These are phyloP conservation scores for Gallinago paraguaiae DNA, from an alignment of 2,113 vertebrate species.

Conservation along the genomic window DNA sequence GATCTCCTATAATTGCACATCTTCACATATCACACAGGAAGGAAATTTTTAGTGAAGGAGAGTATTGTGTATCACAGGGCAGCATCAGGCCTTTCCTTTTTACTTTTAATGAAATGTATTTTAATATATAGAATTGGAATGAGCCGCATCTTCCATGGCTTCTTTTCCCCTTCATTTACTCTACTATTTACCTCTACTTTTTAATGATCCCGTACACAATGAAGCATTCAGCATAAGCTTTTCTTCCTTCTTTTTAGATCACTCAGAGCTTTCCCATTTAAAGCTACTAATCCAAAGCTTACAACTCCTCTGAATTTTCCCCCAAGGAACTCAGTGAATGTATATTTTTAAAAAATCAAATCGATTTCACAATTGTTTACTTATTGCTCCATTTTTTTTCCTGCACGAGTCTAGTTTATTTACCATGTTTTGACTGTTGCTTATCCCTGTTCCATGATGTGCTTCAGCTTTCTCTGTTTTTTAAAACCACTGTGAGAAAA, in stretches of 20 bases:
- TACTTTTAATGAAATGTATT: background rate
- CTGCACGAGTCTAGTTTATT: background rate
- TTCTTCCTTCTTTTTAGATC: background rate
- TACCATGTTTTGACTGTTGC: background rate
- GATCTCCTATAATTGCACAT: background rate
- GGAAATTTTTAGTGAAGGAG: background rate
- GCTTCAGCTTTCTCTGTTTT: background rate
- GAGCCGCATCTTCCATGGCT: background rate
- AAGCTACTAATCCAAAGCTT: background rate
- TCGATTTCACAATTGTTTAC: background rate
- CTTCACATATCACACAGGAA: background rate
- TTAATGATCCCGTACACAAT: background rate
- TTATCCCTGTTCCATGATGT: background rate
- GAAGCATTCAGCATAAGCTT: background rate
- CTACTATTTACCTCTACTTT: background rate
- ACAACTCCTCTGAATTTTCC: background rate
- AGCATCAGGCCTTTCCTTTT: background rate
- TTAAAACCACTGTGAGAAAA: background rate
- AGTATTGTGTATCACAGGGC: background rate
- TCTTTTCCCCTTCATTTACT: background rate
- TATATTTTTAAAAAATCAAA: background rate
- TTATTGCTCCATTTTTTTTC: background rate
- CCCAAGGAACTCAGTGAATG: background rate
- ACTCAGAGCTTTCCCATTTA: background rate
- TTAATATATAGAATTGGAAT: background rate